phyloP scores from a whole-genome alignment of 2,113 vertebrate species.

The Halichoerus grypus region DNA sequence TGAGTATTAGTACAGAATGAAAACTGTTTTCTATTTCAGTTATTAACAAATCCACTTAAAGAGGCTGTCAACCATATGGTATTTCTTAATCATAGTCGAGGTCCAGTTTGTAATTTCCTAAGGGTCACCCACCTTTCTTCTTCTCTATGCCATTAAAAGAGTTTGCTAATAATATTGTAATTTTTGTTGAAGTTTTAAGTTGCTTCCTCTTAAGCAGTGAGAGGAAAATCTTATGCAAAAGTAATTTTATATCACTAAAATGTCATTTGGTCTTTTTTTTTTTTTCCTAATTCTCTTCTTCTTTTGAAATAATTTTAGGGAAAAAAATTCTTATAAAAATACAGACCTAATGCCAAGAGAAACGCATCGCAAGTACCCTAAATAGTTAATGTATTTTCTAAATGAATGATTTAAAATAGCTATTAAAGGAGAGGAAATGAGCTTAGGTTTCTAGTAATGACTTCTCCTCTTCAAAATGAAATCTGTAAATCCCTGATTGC shows the following conservation, averaged over 20 bases:
- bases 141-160: constrained; percentile 27
- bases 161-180: constrained; percentile 49
- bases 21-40: constrained; percentile 35
- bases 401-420: constrained; percentile 92
- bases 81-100: constrained; percentile 62
- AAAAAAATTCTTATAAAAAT: constrained; percentile 72
- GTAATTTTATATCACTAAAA: constrained; percentile 62
- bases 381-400: constrained; percentile 91
- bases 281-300: constrained; percentile 79
- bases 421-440: constrained; percentile 92
- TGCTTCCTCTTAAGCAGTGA: constrained; percentile 36
- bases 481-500: constrained; percentile 91
- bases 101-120: constrained; percentile 24
- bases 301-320: constrained; percentile 86
- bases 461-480: constrained; percentile 91
- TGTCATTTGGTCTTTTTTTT: constrained; percentile 75
- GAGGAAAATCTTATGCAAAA: constrained; percentile 49
- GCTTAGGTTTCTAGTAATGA: constrained; percentile 93
- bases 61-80: neutral
- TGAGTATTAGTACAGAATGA: constrained; percentile 2
- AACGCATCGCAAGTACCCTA: constrained; percentile 84
- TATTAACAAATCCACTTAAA: constrained; percentile 20
- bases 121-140: neutral
- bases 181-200: constrained; percentile 59
- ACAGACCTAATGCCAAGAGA: constrained; percentile 82